phyloP scores from a whole-genome alignment of 2,888 invertebrate genomes.

The Dione juno region DNA sequence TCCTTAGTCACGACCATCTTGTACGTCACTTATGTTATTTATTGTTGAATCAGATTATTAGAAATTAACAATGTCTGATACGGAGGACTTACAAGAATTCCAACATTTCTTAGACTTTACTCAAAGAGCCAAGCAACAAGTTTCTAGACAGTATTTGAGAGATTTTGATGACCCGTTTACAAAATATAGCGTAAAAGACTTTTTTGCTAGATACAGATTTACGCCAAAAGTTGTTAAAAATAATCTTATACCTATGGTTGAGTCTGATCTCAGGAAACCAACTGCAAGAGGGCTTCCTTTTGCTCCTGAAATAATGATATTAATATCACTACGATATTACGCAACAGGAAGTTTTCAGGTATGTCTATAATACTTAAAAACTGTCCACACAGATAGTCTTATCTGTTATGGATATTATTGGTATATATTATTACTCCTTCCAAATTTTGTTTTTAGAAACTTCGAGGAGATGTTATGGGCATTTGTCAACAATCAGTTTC shows the following conservation, averaged over 20 bases:
- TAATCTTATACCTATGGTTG: conserved; percentile 6
- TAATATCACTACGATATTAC: conserved; percentile 10
- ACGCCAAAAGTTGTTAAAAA: conserved; percentile 15
- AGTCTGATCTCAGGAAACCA: conserved; percentile 12
- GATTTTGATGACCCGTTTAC: conserved; percentile 16
- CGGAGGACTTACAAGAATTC: conserved; percentile 8
- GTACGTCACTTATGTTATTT: background rate
- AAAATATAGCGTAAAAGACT: conserved; percentile 14
- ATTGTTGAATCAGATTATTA: background rate
- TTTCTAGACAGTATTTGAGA: conserved; percentile 13
- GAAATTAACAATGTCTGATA: background rate
- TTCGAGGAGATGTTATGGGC: conserved; percentile 16
- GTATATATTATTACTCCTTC: background rate
- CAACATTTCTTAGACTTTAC: conserved; percentile 17
- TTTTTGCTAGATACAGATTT: conserved; percentile 8
- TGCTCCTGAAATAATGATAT: conserved; percentile 19
- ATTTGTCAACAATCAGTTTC: conserved; percentile 19
- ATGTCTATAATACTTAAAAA: background rate
- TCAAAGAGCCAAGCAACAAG: conserved; percentile 18
- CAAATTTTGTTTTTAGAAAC: conserved; percentile 4
- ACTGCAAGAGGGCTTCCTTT: conserved; percentile 16
- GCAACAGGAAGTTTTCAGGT: conserved; percentile 19
- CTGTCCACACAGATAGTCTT: background rate
- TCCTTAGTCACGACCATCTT: background rate
- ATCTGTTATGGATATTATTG: no score